Conservation (phyloP, 2,888 invertebrate genomes). For the Octonoba sinensis region DNA sequence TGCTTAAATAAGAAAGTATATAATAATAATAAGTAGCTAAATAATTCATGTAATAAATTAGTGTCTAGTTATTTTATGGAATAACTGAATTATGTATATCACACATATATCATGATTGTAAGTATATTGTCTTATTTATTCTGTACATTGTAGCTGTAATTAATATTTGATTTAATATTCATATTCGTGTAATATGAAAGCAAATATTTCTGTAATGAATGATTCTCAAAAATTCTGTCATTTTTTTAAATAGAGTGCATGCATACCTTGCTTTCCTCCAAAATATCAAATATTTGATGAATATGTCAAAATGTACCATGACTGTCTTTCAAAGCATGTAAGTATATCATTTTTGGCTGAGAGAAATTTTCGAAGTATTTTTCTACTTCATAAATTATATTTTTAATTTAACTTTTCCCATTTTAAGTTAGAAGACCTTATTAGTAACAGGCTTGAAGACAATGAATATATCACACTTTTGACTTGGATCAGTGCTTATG, state of each 20-base stretch:
- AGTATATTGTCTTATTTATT: no score
- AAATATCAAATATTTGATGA: constrained; percentile 91
- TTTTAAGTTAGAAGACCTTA: constrained; percentile 83
- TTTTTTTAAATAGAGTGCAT: constrained; percentile 76
- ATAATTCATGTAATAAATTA: no score
- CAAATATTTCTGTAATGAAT: background rate
- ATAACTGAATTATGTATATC: no score
- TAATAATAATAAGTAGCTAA: no score
- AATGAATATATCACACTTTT: constrained; percentile 96
- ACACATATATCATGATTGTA: no score
- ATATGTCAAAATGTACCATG: constrained; percentile 95
- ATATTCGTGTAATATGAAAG: background rate
- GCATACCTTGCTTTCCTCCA: constrained; percentile 95
- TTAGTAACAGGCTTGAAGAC: constrained; percentile 89
- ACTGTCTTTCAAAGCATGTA: constrained; percentile 75
- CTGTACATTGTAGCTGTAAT: background rate
- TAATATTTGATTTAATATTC: background rate
- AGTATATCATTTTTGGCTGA: constrained; percentile 30
- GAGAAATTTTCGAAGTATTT: background rate
- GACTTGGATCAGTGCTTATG: constrained; percentile 93
- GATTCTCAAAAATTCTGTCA: constrained; percentile 18
- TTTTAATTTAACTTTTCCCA: no score
- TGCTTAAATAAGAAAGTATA: no score
- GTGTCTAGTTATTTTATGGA: no score
- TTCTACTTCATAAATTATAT: no score